phyloP scores from a whole-genome alignment of 2,888 invertebrate species.

The Amiota communis region DNA sequence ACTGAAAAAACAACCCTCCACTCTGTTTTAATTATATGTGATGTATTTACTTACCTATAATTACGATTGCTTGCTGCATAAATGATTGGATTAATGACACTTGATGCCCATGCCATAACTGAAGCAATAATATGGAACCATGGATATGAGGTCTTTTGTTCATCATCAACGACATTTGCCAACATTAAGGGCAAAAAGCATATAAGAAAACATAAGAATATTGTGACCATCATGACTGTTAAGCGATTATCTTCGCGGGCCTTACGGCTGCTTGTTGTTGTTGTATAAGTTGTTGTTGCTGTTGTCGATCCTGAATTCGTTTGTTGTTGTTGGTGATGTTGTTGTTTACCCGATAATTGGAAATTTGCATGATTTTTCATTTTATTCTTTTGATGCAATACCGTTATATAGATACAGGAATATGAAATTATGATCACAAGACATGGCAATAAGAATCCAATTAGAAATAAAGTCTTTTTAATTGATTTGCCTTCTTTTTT shows the following conservation, averaged over 20 bases:
- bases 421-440: constrained; percentile 89
- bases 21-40: no score
- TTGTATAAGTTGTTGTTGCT: constrained; percentile 68
- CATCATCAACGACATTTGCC: constrained; percentile 87
- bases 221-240: constrained; percentile 89
- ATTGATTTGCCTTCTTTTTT: constrained; percentile 85
- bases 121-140: constrained; percentile 88
- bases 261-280: constrained; percentile 56
- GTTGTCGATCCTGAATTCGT: constrained; percentile 27
- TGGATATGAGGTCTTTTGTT: constrained; percentile 81
- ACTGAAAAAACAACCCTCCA: no score
- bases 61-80: constrained; percentile 92
- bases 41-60: constrained; percentile 75
- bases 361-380: constrained; percentile 79
- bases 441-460: constrained; percentile 89
- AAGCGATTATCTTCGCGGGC: constrained; percentile 83
- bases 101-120: constrained; percentile 90
- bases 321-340: neutral
- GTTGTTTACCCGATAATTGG: constrained; percentile 59
- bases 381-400: constrained; percentile 82
- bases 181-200: constrained; percentile 92
- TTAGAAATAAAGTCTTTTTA: constrained; percentile 86
- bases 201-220: constrained; percentile 88
- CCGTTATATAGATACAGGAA: constrained; percentile 88
- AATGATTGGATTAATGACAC: constrained; percentile 91